phyloP scores from a whole-genome alignment of 2,888 invertebrate genomes.

The Hemistola chrysoprasaria region DNA sequence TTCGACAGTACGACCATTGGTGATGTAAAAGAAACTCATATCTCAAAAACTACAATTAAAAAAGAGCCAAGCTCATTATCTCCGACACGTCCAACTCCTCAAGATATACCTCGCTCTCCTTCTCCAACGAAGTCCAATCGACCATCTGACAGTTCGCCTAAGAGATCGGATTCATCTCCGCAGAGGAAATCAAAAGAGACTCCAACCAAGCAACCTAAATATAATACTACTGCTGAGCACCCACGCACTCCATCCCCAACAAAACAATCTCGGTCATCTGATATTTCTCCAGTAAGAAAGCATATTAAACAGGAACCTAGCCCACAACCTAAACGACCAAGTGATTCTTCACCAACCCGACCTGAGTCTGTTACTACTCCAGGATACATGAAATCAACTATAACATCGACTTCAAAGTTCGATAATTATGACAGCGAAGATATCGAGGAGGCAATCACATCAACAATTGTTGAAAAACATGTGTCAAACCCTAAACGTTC shows the following conservation, averaged over 20 bases:
- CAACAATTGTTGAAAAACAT: slow-evolving; percentile 14
- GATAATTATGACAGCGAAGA: slow-evolving; percentile 27
- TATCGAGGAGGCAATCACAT: slow-evolving; percentile 18
- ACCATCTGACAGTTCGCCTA: slow-evolving; percentile 14
- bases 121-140: slow-evolving; percentile 21
- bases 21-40: slow-evolving; percentile 14
- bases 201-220: neutral
- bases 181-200: slow-evolving; percentile 17
- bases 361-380: slow-evolving; percentile 13
- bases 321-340: slow-evolving; percentile 13
- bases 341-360: slow-evolving; percentile 18
- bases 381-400: slow-evolving; percentile 29
- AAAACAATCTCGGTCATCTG: too few species aligned
- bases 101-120: slow-evolving; percentile 6
- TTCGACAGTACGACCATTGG: slow-evolving; percentile 18
- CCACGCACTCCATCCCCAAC: too few species aligned
- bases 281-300: too few species aligned
- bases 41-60: slow-evolving; percentile 8
- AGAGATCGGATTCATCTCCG: slow-evolving; percentile 18
- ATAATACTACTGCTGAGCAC: too few species aligned
- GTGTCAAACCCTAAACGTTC: slow-evolving; percentile 1
- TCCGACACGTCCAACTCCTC: slow-evolving; percentile 14
- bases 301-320: too few species aligned
- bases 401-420: slow-evolving; percentile 25
- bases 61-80: slow-evolving; percentile 16